phyloP scores from a whole-genome alignment of 2,797 vertebrate species.

The Rousettus madagascariensis region DNA sequence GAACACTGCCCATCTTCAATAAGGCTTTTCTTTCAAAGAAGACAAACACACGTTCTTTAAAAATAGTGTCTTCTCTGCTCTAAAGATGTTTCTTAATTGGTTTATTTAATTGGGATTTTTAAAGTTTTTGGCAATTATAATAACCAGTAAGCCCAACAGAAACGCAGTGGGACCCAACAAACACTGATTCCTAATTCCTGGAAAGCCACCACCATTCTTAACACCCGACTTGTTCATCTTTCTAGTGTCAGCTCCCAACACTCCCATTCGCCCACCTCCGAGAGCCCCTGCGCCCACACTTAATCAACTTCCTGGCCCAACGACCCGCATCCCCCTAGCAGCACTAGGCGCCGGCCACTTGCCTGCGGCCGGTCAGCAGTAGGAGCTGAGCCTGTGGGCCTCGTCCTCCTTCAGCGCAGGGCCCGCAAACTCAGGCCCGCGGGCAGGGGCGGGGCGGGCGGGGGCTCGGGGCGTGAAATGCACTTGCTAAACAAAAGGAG shows the following conservation, averaged over 20 bases:
- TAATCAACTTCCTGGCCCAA: constrained; percentile 69
- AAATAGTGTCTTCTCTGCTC: background rate
- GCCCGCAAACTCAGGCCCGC: constrained; percentile 20
- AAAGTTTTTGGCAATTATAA: background rate
- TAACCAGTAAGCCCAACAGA: background rate
- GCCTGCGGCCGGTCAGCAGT: constrained; percentile 81
- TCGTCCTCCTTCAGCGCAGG: background rate
- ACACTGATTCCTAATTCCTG: constrained; percentile 39
- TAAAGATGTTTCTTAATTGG: background rate
- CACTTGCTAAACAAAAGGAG: constrained; percentile 94
- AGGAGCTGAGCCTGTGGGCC: constrained; percentile 81
- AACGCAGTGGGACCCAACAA: background rate
- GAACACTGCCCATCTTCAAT: background rate
- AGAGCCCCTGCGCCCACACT: background rate
- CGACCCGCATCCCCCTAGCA: constrained; percentile 53
- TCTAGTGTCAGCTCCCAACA: background rate
- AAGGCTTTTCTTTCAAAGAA: constrained; percentile 47
- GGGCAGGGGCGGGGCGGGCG: background rate
- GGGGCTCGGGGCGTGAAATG: constrained; percentile 56
- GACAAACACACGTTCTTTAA: background rate
- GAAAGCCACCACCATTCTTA: constrained; percentile 32
- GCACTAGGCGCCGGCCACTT: constrained; percentile 80
- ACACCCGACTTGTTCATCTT: background rate
- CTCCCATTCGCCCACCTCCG: background rate
- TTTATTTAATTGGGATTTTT: background rate